Percentiles rank a stretch among this genome's conserved stretches.
Evolutionary conservation across 1,140 invertebrate species (phyloP).

Genomic region (Euwallacea similis): DNA sequence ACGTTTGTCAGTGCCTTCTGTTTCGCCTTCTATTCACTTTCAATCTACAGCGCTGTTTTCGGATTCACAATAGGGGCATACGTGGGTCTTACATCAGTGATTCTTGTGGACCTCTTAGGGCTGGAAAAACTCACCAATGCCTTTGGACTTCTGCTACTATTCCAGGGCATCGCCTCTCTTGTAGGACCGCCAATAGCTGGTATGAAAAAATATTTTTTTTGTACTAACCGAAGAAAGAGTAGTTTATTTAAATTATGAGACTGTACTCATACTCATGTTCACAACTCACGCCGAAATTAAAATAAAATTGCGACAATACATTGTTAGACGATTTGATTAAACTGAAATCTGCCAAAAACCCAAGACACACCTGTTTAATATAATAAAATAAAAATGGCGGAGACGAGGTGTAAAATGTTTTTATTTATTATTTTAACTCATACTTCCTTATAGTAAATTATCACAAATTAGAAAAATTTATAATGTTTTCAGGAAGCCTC

Average conservation of each 20-base stretch:
- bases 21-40: conserved; percentile 67
- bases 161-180: conserved; percentile 89
- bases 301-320: no score
- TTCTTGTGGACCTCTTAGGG: conserved; percentile 83
- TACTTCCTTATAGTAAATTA: no score
- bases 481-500: conserved; percentile 68
- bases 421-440: no score
- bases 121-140: conserved; percentile 88
- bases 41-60: conserved; percentile 78
- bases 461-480: no score
- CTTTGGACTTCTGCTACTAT: conserved; percentile 87
- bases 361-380: neutral
- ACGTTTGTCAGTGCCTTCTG: conserved; percentile 78
- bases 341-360: no score
- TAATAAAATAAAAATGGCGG: neutral
- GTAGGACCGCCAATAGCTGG: conserved; percentile 87
- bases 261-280: no score
- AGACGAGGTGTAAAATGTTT: no score
- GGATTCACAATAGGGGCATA: conserved; percentile 91
- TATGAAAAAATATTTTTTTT: conserved; percentile 52
- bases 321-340: no score
- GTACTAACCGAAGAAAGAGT: neutral
- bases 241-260: no score
- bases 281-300: no score
- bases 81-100: conserved; percentile 89